Percentiles rank a stretch among this genome's conserved stretches.
These are phyloP conservation scores for Danionella cerebrum DNA, from an alignment of 2,113 vertebrate genomes.

Conservation along the genomic window DNA sequence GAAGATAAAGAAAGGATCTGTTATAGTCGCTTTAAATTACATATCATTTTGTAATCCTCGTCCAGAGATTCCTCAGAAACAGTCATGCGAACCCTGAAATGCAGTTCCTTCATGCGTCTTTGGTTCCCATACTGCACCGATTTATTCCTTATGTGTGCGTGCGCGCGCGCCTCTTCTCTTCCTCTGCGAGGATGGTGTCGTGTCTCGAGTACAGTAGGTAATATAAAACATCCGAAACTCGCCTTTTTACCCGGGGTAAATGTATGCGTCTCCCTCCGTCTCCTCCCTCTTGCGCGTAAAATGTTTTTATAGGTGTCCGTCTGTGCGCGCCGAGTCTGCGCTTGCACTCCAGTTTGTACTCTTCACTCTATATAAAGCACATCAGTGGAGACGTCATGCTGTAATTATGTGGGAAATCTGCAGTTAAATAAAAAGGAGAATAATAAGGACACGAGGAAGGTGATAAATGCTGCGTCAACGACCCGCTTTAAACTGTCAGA, in stretches of 20 bases:
- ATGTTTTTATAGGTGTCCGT: background rate
- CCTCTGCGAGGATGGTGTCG: conserved; percentile 47
- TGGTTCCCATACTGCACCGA: conserved; percentile 35
- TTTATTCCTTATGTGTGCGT: conserved; percentile 30
- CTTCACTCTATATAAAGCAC: background rate
- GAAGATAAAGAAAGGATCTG: conserved; percentile 28
- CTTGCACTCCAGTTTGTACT: background rate
- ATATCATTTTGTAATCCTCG: conserved; percentile 54
- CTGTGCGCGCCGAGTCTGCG: background rate
- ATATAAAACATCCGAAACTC: conserved; percentile 61
- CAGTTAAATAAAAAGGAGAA: background rate
- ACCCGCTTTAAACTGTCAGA: background rate
- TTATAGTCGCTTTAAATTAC: conserved; percentile 39
- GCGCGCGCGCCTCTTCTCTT: conserved; percentile 44
- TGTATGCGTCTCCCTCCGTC: conserved; percentile 64
- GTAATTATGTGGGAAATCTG: background rate
- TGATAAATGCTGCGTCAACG: background rate
- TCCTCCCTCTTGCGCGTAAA: conserved; percentile 58
- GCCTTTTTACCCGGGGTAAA: conserved; percentile 56
- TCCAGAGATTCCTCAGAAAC: conserved; percentile 27
- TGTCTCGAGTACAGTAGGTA: conserved; percentile 53
- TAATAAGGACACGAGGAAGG: background rate
- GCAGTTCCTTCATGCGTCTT: conserved; percentile 35
- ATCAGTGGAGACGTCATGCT: background rate
- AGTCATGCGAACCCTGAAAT: conserved; percentile 36